phyloP scores from a whole-genome alignment of 2,797 vertebrate species.

The Acanthurus tractus region DNA sequence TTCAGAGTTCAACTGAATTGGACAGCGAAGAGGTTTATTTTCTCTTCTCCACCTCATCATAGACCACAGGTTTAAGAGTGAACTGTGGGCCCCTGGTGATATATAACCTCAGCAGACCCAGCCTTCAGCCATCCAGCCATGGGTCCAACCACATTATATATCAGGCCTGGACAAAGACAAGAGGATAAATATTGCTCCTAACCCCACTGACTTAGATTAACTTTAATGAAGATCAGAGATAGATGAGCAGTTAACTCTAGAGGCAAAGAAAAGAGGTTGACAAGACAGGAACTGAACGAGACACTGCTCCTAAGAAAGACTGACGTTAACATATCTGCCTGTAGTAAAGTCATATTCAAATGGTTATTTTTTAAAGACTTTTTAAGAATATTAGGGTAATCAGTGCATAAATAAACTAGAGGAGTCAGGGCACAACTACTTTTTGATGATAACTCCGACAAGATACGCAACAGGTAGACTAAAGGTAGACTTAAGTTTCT shows the following conservation, averaged over 20 bases:
- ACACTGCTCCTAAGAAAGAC: background rate
- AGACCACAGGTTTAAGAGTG: slow-evolving; percentile 67
- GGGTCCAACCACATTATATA: slow-evolving; percentile 43
- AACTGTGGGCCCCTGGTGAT: slow-evolving; percentile 76
- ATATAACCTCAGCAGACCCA: slow-evolving; percentile 71
- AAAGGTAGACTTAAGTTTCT: background rate
- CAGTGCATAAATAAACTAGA: no score
- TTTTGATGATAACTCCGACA: background rate
- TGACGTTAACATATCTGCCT: background rate
- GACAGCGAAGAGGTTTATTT: slow-evolving; percentile 64
- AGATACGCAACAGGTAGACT: background rate
- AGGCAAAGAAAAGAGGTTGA: background rate
- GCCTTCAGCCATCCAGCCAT: slow-evolving; percentile 36
- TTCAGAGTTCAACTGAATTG: slow-evolving; percentile 47
- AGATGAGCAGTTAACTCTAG: slow-evolving; percentile 27
- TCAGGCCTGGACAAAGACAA: slow-evolving; percentile 35
- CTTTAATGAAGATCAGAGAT: slow-evolving; percentile 34
- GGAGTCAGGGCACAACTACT: background rate
- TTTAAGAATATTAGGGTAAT: no score
- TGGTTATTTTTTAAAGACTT: background rate
- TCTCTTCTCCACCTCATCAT: slow-evolving; percentile 73
- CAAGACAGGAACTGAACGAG: slow-evolving; percentile 1
- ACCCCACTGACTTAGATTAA: slow-evolving; percentile 30
- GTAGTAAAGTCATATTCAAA: background rate
- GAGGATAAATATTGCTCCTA: slow-evolving; percentile 32